Percentiles rank a stretch among this genome's conserved stretches.
Evolutionary conservation across 2,888 invertebrate species (phyloP).

Genomic region (Mayetiola destructor): DNA sequence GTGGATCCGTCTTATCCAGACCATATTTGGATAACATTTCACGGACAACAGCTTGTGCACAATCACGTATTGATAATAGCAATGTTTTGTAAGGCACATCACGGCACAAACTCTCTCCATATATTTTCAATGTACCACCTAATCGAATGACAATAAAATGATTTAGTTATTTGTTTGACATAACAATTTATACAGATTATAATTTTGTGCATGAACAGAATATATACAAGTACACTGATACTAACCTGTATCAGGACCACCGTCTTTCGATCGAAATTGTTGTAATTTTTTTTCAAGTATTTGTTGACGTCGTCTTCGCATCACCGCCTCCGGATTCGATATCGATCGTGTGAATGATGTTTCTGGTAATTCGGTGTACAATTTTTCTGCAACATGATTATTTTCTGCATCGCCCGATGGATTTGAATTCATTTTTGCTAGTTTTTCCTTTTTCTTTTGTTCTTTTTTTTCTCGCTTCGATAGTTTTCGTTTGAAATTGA

Average conservation of each 20-base stretch:
- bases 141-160: constrained; percentile 16
- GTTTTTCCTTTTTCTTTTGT: constrained; percentile 84
- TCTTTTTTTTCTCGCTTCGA: constrained; percentile 98
- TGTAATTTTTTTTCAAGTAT: constrained; percentile 92
- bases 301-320: constrained; percentile 90
- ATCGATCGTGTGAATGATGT: constrained; percentile 98
- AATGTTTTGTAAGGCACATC: constrained; percentile 98
- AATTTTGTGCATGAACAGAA: neutral
- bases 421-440: constrained; percentile 60
- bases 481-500: constrained; percentile 81
- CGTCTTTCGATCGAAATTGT: constrained; percentile 88
- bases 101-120: constrained; percentile 88
- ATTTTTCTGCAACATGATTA: constrained; percentile 74
- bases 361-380: constrained; percentile 92
- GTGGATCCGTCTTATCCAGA: constrained; percentile 74
- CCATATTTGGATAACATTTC: constrained; percentile 98
- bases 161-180: neutral
- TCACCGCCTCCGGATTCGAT: constrained; percentile 98
- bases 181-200: neutral
- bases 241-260: constrained; percentile 76
- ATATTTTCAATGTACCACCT: constrained; percentile 84
- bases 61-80: constrained; percentile 81
- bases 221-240: neutral
- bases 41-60: constrained; percentile 79
- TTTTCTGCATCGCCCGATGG: constrained; percentile 40